Evolutionary conservation across 2,888 invertebrate genomes (phyloP), one percentile per base, ranked within the genome.

Genomic region (Pachliopta kotzebuea): DNA sequence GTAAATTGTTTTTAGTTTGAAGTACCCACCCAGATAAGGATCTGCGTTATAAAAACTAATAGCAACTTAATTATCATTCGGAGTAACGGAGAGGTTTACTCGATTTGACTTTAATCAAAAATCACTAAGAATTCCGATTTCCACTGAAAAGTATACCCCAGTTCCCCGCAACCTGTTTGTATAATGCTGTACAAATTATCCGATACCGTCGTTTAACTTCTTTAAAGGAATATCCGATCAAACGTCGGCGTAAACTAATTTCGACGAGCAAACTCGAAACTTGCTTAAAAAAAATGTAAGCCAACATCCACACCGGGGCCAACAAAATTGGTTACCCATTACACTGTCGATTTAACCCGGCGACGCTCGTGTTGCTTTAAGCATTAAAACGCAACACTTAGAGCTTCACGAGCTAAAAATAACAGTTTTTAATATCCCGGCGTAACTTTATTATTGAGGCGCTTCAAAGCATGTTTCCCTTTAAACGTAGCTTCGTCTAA

Each of bases 161-260:
- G 67, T 68, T 61, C 45, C 70, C 64, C 63, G 69, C 69, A 73
- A 73, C 72, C 75, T 80, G 78, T 81, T 81, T 81, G 76, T 78
- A 75, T 78, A 77, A 80, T 76, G 75, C 76, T 72, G 75, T 72
- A 76, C 76, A 78, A 83, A 83, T 84, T 80, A 83, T 80, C 75
- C 74, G 74, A 72, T 75, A 72, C 79, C 78, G 75, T 72, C 77
- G 77, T 76, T 84, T 83, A 84, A 87, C 84, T 82, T 85, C 84
- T 85, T 89, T 85, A 88, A 84, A 84, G 85, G 87, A 87, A 88
- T 90, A 88, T 84, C 85, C 84, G 85, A 90, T 90, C 86, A 89
- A 90, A 90, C 86, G 85, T 80, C 75, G 81, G 77, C 78, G 88
- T 85, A 90, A 90, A 91, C 91, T 88, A 90, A 91, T 90, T 90